phyloP scores from a whole-genome alignment of 2,113 vertebrate genomes.

The Axis porcinus region DNA sequence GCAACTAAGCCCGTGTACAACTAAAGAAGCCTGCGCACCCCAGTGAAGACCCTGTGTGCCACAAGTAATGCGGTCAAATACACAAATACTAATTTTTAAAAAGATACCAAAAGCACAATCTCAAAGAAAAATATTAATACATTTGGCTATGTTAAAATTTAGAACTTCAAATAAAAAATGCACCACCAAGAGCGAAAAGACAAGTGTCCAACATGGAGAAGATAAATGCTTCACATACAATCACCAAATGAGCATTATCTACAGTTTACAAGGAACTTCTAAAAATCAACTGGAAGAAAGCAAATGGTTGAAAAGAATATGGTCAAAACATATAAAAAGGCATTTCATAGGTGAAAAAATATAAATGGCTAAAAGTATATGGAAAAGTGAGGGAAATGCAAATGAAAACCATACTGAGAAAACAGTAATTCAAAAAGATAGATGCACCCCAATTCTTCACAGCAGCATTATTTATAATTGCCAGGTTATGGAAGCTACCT shows the following conservation, averaged over 20 bases:
- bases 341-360: not conserved
- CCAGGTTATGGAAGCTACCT: not conserved
- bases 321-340: not conserved
- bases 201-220: not conserved
- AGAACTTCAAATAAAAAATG: not conserved
- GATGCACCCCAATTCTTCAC: not conserved
- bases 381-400: not conserved
- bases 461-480: not conserved
- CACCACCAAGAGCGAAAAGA: not conserved
- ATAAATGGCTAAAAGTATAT: not conserved
- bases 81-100: accelerated
- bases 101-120: not conserved
- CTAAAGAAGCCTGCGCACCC: not conserved
- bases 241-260: not conserved
- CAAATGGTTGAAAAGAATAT: not conserved
- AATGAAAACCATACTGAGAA: not conserved
- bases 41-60: not conserved
- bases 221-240: not conserved
- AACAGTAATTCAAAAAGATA: not conserved
- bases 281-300: not conserved
- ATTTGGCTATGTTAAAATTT: not conserved
- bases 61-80: not conserved
- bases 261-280: not conserved
- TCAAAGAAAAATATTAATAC: not conserved
- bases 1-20: accelerated